Evolutionary conservation across 2,797 vertebrate genomes (phyloP), one percentile per base, ranked within the genome.

Genomic region (Spea hammondii): DNA sequence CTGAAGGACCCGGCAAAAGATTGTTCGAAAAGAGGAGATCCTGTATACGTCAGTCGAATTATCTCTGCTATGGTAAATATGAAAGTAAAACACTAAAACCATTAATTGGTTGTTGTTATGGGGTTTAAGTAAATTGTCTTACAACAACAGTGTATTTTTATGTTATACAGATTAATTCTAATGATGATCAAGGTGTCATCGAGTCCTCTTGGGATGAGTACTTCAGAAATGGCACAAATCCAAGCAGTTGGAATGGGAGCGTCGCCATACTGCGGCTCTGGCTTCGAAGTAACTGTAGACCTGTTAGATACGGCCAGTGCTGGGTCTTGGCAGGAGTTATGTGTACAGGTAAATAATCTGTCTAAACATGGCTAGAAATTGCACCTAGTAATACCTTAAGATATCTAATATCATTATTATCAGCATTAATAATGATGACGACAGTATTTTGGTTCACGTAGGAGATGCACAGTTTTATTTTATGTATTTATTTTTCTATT

Each of bases 301-400:
- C 94, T 0, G 93, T 95, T 79, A 89, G 91, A 81, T 94, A 88
- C 1, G 93, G 92, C 9, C 92, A 95, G 85, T 95, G 93, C 84
- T 94, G 92, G 89, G 93, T 94, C 78, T 93, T 95, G 83, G 93
- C 93, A 80, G 93, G 94, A 44, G 91, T 96, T 17, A 91, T 93
- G 84, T 95, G 93, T 80, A 89, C 93, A 87, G 87, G 93, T 94
- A 86, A 32, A 32, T 32, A 32, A 32, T 32, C 3, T 32, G 1
- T 32, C 32, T 32, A 32, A 32, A 32, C 32, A 3, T 32, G 32
- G 32, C 32, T 32, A 32, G 32, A 32, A 32, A 32, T 32, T 32
- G 32, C 2, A 32, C 2, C 32, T 32, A 32, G 3, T 32, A 32
- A 3, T 32, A 32, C 32, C 32, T 32, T 32, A 32, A 32, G 32